phyloP scores from a whole-genome alignment of 2,797 vertebrate species.

The Coccyzus lansbergi region DNA sequence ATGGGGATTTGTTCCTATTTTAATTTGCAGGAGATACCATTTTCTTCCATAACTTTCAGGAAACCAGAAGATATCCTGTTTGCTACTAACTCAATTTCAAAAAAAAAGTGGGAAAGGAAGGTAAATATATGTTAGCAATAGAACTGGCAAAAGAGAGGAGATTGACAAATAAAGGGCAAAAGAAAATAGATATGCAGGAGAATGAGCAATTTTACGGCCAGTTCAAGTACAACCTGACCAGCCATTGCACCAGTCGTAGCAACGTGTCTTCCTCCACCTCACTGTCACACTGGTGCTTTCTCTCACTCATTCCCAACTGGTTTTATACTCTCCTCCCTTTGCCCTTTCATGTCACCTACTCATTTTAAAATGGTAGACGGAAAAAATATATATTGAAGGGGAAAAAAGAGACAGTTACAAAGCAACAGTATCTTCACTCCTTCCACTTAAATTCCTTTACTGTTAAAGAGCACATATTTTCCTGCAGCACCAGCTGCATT shows the following conservation, averaged over 20 bases:
- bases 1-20: neutral
- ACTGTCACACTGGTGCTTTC: neutral
- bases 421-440: neutral
- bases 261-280: neutral
- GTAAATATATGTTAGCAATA: neutral
- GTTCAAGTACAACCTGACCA: neutral
- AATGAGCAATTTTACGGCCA: neutral
- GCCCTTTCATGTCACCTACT: neutral
- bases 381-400: neutral
- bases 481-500: constrained; percentile 35
- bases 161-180: neutral
- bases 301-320: neutral
- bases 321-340: neutral
- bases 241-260: neutral
- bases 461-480: neutral
- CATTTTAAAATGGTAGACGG: neutral
- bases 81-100: neutral
- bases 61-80: neutral
- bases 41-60: neutral
- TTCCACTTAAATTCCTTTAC: neutral
- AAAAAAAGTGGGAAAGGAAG: neutral
- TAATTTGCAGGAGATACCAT: neutral
- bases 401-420: neutral
- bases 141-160: neutral
- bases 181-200: neutral